Conservation (phyloP, 2,888 invertebrate species). For the Anoncus sp. region DNA sequence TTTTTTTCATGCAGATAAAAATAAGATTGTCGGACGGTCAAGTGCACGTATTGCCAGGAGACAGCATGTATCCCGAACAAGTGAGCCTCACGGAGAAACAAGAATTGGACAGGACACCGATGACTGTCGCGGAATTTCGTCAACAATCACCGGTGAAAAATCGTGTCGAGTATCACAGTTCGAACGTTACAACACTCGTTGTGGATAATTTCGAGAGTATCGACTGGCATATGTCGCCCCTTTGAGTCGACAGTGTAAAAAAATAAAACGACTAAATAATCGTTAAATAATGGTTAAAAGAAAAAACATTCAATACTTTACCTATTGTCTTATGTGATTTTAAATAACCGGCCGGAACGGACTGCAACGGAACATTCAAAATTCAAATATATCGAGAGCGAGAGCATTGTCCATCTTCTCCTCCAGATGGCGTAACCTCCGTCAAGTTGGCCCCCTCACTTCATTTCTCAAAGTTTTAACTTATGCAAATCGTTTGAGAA, state of each 20-base stretch:
- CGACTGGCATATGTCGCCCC: conserved; percentile 64
- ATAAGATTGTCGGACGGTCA: conserved; percentile 86
- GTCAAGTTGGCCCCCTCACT: no score
- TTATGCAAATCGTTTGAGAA: no score
- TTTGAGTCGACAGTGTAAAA: conserved; percentile 46
- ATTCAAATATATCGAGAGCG: no score
- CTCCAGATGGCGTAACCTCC: no score
- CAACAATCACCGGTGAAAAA: conserved; percentile 69
- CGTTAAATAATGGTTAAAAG: conserved; percentile 12
- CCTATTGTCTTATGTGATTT: no score
- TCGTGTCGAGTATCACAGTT: conserved; percentile 68
- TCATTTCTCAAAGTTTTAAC: no score
- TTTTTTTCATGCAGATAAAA: conserved; percentile 83
- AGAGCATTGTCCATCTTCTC: no score
- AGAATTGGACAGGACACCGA: conserved; percentile 68
- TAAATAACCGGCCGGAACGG: no score
- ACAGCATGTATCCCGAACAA: conserved; percentile 76
- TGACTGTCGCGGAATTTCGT: conserved; percentile 73
- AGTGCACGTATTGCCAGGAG: conserved; percentile 86
- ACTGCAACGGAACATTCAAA: no score
- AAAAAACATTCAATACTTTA: neutral
- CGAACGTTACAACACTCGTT: conserved; percentile 61
- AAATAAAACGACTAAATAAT: conserved; percentile 44
- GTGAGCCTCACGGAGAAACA: conserved; percentile 65
- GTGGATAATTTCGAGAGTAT: conserved; percentile 66